A percentile compares a stretch with the other conserved stretches of the same genome.
These are phyloP conservation scores for Gavia stellata DNA, from an alignment of 2,113 vertebrate species.

Conservation along the genomic window DNA sequence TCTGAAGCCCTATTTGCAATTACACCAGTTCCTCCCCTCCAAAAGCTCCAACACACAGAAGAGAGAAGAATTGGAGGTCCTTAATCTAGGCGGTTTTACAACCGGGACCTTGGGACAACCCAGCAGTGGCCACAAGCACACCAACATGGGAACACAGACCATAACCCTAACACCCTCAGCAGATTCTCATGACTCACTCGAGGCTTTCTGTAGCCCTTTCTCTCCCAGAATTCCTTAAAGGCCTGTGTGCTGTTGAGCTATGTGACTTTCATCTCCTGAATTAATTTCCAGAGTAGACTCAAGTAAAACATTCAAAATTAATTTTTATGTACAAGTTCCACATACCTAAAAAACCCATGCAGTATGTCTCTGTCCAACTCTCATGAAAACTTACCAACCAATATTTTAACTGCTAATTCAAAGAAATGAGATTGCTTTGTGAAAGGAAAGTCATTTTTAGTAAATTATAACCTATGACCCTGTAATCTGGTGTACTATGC, in stretches of 20 bases:
- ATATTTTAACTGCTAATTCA: not conserved
- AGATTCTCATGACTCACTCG: conserved; percentile 27
- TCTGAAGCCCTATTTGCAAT: not conserved
- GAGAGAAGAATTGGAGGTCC: not conserved
- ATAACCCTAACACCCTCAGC: not conserved
- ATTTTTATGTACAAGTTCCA: not conserved
- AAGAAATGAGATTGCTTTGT: not conserved
- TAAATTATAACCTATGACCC: not conserved
- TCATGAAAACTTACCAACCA: not conserved
- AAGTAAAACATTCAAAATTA: not conserved
- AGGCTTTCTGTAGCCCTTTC: conserved; percentile 60
- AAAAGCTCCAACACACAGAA: not conserved
- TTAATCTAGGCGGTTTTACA: not conserved
- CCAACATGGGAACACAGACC: too few species aligned
- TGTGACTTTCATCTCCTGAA: conserved; percentile 57
- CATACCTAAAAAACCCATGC: not conserved
- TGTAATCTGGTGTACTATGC: not conserved
- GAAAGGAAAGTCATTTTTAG: not conserved
- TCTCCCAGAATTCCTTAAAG: conserved; percentile 69
- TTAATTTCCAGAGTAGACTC: not conserved
- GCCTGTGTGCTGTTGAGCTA: conserved; percentile 56
- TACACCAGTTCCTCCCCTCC: not conserved
- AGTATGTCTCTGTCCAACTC: not conserved
- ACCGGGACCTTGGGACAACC: not conserved
- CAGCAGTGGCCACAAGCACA: not conserved